Conservation (phyloP, 2,888 invertebrate genomes). For the Opisthograptis luteolata region DNA sequence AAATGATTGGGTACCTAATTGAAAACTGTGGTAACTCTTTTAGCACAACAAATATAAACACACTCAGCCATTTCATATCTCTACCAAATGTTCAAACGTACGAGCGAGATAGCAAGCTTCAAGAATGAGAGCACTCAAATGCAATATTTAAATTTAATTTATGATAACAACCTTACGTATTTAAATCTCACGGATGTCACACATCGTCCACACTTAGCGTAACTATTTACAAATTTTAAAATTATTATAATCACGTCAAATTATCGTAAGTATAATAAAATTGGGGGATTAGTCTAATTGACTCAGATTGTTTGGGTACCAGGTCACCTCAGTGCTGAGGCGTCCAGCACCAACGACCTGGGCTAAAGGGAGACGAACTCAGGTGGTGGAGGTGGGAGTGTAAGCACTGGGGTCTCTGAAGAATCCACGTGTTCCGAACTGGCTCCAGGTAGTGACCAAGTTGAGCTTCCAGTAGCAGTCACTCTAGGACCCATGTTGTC, state of each 20-base stretch:
- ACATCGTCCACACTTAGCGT: constrained; percentile 69
- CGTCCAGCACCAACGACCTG: constrained; percentile 78
- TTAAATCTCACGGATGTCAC: constrained; percentile 76
- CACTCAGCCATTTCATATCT: too few species aligned
- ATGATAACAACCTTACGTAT: constrained; percentile 81
- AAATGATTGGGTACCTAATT: too few species aligned
- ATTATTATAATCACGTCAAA: constrained; percentile 62
- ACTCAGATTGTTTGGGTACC: constrained; percentile 69
- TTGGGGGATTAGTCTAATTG: constrained; percentile 80
- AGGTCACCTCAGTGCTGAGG: constrained; percentile 78
- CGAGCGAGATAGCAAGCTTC: too few species aligned
- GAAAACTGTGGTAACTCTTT: too few species aligned
- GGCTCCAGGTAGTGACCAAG: constrained; percentile 90
- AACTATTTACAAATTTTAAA: constrained; percentile 67
- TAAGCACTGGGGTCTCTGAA: constrained; percentile 73
- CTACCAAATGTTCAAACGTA: too few species aligned
- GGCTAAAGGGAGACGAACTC: constrained; percentile 81
- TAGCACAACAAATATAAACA: too few species aligned
- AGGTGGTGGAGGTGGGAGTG: constrained; percentile 84
- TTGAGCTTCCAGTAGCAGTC: constrained; percentile 93
- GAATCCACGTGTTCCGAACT: constrained; percentile 65
- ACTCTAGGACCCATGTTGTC: constrained; percentile 96
- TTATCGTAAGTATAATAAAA: constrained; percentile 68
- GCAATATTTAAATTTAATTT: constrained; percentile 65
- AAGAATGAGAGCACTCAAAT: too few species aligned